Evolutionary conservation across 2,797 vertebrate species (phyloP), one percentile per base, ranked within the genome.

Genomic region (Acipenser oxyrinchus): DNA sequence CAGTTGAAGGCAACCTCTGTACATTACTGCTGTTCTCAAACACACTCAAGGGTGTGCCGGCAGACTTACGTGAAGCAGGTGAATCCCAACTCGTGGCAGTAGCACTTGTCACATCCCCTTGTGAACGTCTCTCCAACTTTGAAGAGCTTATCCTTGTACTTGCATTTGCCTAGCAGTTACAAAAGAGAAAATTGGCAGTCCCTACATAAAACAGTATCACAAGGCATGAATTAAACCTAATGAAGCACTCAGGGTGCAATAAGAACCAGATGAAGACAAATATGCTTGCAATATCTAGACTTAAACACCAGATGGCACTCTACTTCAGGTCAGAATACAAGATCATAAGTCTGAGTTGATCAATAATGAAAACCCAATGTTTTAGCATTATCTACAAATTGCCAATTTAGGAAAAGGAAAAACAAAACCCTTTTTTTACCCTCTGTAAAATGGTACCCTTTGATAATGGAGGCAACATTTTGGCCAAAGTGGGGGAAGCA

Each of bases 81-180:
- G 65, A 76, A 82, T 1, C 84, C 86, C 69, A 71, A 73, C 6
- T 76, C 71, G 7, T 81, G 80, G 66, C 85, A 87, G 78, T 78
- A 83, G 63, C 84, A 87, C 65, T 81, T 83, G 72, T 88, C 77
- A 61, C 84, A 87, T 71, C 79, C 82, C 75, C 79, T 82, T n/a
- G 7, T 52, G 72, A 85, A 86, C 48, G 76, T 79, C 1, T 84
- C 79, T 63, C 81, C 83, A 2, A 80, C 77, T 74, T 78, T 84
- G 74, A 79, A 86, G 63, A 67, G 68, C 71, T 77, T 81, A 52
- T 80, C 75, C 61, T 83, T 83, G 72, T 77, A 62, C 7, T 71
- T 79, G 58, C 83, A 86, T 61, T 76, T 65, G 8, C 79, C 83
- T 87, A 78, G 2, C 12, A 66, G 63, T 69, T 1, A 1, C 66